A percentile compares a stretch with the other conserved stretches of the same genome.
Evolutionary conservation across 2,113 vertebrate species (phyloP).

Genomic region (Alosa alosa): DNA sequence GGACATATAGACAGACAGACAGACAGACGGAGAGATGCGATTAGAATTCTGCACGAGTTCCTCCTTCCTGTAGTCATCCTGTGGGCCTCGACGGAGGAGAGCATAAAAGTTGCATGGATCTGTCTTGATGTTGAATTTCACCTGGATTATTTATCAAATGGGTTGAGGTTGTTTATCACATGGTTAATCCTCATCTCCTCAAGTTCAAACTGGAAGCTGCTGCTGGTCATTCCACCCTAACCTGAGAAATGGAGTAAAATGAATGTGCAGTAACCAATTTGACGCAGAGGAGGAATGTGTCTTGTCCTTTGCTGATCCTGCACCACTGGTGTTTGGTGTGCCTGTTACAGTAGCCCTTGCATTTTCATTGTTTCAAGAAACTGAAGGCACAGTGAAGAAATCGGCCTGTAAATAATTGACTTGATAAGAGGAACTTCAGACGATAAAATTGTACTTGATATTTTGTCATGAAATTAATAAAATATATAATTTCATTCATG

Average conservation of each 20-base stretch:
- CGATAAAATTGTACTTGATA: background rate
- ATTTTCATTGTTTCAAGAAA: background rate
- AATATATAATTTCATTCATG: background rate
- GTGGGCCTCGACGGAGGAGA: slow-evolving; percentile 13
- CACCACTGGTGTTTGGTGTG: background rate
- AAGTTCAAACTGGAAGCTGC: slow-evolving; percentile 42
- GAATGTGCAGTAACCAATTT: background rate
- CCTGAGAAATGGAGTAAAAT: background rate
- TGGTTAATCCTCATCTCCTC: slow-evolving; percentile 55
- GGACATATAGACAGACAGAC: background rate
- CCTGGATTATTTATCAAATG: slow-evolving; percentile 73
- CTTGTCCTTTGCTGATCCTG: background rate
- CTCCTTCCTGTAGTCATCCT: slow-evolving; percentile 19
- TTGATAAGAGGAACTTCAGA: background rate
- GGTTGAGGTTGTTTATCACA: slow-evolving; percentile 68
- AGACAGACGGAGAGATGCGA: slow-evolving; percentile 21
- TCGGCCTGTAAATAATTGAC: background rate
- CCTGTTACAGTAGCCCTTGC: background rate
- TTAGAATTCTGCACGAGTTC: slow-evolving; percentile 32
- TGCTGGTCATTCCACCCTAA: background rate
- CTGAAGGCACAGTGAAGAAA: background rate
- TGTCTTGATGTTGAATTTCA: slow-evolving; percentile 66
- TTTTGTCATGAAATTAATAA: background rate
- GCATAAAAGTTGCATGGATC: slow-evolving; percentile 71
- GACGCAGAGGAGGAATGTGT: background rate